phyloP scores from a whole-genome alignment of 2,888 invertebrate species.

The Drosophila birchii region DNA sequence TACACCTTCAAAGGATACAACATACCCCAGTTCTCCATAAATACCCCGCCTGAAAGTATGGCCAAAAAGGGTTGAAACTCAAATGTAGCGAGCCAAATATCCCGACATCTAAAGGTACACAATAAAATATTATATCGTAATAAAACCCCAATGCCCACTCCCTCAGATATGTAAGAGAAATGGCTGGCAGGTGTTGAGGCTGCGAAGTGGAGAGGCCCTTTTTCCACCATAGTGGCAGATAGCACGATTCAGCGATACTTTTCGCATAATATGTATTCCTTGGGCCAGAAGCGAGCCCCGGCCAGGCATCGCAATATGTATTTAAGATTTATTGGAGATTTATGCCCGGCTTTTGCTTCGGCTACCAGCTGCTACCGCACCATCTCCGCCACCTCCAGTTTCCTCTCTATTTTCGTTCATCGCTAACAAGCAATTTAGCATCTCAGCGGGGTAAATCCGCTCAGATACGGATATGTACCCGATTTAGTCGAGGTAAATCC shows the following conservation, averaged over 20 bases:
- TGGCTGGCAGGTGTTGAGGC: conserved; percentile 34
- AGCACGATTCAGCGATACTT: conserved; percentile 73
- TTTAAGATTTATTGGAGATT: conserved; percentile 74
- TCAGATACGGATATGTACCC: conserved; percentile 8
- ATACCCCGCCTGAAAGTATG: conserved; percentile 8
- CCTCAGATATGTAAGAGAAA: conserved; percentile 18
- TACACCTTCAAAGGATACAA: not conserved
- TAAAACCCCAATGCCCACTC: conserved; percentile 59
- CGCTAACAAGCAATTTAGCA: conserved; percentile 44
- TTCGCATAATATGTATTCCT: conserved; percentile 59
- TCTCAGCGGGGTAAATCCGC: conserved; percentile 26
- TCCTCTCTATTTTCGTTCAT: conserved; percentile 29
- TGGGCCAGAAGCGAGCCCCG: conserved; percentile 14
- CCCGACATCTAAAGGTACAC: conserved; percentile 76
- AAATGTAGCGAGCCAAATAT: conserved; percentile 59
- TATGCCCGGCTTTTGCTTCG: conserved; percentile 68
- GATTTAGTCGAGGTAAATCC: conserved; percentile 1
- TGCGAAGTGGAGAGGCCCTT: not conserved
- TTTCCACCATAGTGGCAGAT: conserved; percentile 34
- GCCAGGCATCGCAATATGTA: conserved; percentile 48
- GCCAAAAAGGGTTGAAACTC: conserved; percentile 58
- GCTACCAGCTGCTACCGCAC: conserved; percentile 53
- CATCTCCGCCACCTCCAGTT: not conserved
- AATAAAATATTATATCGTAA: conserved; percentile 79
- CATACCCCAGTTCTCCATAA: not conserved